Base-by-base conservation (phyloP, 2,888 invertebrate species). In the Coleophora flavipennella region DNA sequence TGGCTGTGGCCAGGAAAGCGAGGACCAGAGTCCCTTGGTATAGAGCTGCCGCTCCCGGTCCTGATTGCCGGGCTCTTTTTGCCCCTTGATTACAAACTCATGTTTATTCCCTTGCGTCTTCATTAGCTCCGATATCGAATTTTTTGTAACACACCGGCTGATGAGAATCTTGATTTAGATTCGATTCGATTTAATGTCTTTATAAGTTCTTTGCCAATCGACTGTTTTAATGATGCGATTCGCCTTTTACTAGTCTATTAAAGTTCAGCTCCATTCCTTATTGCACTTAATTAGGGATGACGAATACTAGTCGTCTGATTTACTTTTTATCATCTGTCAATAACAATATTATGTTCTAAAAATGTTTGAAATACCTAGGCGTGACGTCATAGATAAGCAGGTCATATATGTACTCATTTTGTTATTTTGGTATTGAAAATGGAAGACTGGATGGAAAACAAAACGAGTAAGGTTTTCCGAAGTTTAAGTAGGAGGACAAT, bases 31-130 rank as follows among this genome's bases (percentile, higher is more conserved):
- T 20, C 29, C 29, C 29, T 9, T 7, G 11, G 4, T 29, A 10
- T 32, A 29, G 49, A 43, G 57, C 50, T 50, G 57, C 20, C 20
- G 20, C 20, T 20, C 20, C 20, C 20, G 20, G 3, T 6, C 6
- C 20, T 61, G 67, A 67, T 67, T 68, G 65, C 62, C 42, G 38
- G 36, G 41, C 40, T 31, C 33, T 74, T 76, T 77, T 76, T 77
- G 63, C 49, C 39, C 35, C 44, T 51, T 67, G 67, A 71, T 74
- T 70, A 68, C 53, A 46, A 45, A 39, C 62, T 72, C 67, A 70
- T 73, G 67, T 74, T 67, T 75, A 74, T 72, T 68, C 70, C 51
- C 57, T 57, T 57, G 66, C 64, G 66, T 78, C 80, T 80, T 80
- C 77, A 80, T 80, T 78, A 79, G 67, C 47, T 49, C 47, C 42